phyloP scores from a whole-genome alignment of 2,888 invertebrate genomes.

The Drosophila nigritarsus region DNA sequence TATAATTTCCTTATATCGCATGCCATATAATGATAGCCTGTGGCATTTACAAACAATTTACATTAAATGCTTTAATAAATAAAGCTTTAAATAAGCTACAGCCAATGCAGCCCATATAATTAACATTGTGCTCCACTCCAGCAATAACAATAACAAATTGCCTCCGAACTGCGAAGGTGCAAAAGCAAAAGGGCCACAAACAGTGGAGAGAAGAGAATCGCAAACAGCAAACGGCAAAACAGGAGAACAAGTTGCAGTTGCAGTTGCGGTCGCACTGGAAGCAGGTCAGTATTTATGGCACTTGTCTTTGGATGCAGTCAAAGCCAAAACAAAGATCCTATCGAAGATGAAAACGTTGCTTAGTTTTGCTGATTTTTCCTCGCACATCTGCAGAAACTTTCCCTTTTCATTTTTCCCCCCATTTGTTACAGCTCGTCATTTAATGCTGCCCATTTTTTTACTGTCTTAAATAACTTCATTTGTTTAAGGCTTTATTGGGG shows the following conservation, averaged over 20 bases:
- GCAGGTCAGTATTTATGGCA: conserved; percentile 69
- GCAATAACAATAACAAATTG: conserved; percentile 73
- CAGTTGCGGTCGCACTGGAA: conserved; percentile 8
- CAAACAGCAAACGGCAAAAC: conserved; percentile 10
- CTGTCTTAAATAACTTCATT: conserved; percentile 77
- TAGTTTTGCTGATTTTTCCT: conserved; percentile 22
- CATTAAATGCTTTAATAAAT: conserved; percentile 80
- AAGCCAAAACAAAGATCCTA: conserved; percentile 12
- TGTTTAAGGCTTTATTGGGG: conserved; percentile 73
- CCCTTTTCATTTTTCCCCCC: conserved; percentile 56
- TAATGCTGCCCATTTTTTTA: conserved; percentile 63
- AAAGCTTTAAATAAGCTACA: conserved; percentile 73
- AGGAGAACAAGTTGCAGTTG: conserved; percentile 38
- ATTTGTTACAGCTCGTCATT: conserved; percentile 54
- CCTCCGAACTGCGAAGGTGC: conserved; percentile 57
- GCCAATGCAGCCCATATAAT: conserved; percentile 62
- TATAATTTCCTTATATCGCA: conserved; percentile 52
- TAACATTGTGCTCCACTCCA: conserved; percentile 43
- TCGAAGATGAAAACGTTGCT: conserved; percentile 20
- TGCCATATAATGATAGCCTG: conserved; percentile 70
- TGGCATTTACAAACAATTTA: conserved; percentile 78
- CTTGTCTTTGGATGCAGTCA: conserved; percentile 45
- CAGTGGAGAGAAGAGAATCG: conserved; percentile 8
- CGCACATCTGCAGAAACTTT: conserved; percentile 48
- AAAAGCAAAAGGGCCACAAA: conserved; percentile 52